Evolutionary conservation across 2,888 invertebrate genomes (phyloP), one percentile per base, ranked within the genome.

Genomic region (Venustoraphidia nigricollis): DNA sequence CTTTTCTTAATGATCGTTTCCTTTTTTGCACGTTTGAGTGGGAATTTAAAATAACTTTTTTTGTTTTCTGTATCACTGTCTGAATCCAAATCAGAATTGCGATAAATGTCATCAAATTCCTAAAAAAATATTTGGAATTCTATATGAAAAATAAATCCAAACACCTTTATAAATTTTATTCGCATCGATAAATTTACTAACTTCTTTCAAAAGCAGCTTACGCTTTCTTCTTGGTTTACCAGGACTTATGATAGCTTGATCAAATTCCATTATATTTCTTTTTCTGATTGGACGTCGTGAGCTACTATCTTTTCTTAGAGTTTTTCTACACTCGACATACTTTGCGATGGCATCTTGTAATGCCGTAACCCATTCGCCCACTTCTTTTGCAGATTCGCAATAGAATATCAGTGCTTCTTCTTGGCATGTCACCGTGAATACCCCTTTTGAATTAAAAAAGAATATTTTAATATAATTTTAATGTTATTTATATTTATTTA

Each of bases 301-400:
- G 50, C 79, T 79, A 48, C 77, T 78, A 50, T 77, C 79, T 56
- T 79, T 81, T 40, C 76, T 65, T 45, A 81, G 62, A 1, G 80
- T 79, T 58, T 73, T 73, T 36, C 77, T 66, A 53, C 76, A 75
- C 53, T 72, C 72, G 11, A 74, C 62, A 53, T 74, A 73, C 60
- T 72, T 64, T 46, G 72, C 69, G 52, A 79, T 75, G 13, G 79
- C 69, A 48, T 69, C 67, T 47, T 71, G 70, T 40, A 80, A 64
- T 13, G 67, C 66, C 36, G 67, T 61, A 34, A 78, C 69, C 81
- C 81, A 81, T 41, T 64, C 65, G 51, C 72, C 68, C 10, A 73
- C 72, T 45, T 75, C 67, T 27, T 69, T 65, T 1, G 68, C 64
- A 50, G 72, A 71, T 41, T 71, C 68, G 10, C 76, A 70, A 56